Evolutionary conservation across 2,113 vertebrate genomes (phyloP), one percentile per base, ranked within the genome.

Genomic region (Dipodomys stephensi): DNA sequence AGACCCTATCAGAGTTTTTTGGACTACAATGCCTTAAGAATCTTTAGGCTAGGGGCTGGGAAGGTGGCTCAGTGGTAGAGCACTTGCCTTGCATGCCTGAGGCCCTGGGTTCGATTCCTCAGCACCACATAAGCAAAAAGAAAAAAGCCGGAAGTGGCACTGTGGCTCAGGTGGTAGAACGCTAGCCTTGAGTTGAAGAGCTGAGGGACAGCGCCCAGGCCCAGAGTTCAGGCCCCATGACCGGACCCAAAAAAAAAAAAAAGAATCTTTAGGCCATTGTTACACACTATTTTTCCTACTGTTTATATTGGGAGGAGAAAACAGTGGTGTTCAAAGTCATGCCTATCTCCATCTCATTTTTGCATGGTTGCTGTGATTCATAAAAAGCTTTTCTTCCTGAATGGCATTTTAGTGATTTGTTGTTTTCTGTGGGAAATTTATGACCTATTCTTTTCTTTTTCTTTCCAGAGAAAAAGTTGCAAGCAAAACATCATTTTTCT

Each of bases 401-500:
- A 77, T 94, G 74, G 15, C 85, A 44, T 76, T 76, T 78, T 88
- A 53, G 83, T 88, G 90, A 90, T 81, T 87, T 73, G 1, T 0
- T 87, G 71, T 82, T 94, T 85, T 87, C 35, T 44, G 57, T 89
- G 87, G 73, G 77, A 81, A 82, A 8, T 27, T 73, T 85, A 95
- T 85, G 64, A 71, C 67, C 44, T 62, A 0, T 25, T 72, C 62
- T 78, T 39, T 88, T 90, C 44, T 84, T 62, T 95, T 72, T 62
- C 19, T 20, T 71, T 87, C 22, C 72, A 97, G 94, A 95, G 87
- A 96, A 94, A 96, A 97, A 95, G 87, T 96, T 96, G 84, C 4
- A 35, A 94, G 95, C 91, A 96, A 97, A 97, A 96, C 77, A 71
- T 95, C 87, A 87, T 88, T 85, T 94, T 94, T 96, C 91, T 93